Conservation (phyloP, 2,113 vertebrate genomes). For the Phalacrocorax pelagicus region DNA sequence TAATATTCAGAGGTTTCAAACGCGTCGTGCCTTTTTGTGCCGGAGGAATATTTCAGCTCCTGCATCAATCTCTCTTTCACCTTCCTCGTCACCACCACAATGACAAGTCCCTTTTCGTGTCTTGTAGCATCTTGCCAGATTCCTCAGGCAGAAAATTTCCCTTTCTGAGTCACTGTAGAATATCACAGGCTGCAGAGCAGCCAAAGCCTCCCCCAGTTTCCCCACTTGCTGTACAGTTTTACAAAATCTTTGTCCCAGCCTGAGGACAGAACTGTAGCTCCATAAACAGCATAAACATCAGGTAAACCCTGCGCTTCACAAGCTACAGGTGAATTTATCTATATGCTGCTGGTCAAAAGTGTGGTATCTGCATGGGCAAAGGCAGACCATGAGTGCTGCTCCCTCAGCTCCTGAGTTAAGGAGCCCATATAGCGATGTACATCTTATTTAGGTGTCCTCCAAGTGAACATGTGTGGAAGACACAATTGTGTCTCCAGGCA, state of each 20-base stretch:
- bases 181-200: neutral
- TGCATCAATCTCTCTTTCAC: constrained; percentile 12
- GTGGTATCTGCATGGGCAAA: neutral
- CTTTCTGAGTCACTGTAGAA: constrained; percentile 42
- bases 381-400: neutral
- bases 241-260: neutral
- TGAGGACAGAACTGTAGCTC: neutral
- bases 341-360: neutral
- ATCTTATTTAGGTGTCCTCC: neutral
- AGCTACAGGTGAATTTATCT: neutral
- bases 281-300: neutral
- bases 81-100: neutral
- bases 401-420: neutral
- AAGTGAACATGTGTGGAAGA: neutral
- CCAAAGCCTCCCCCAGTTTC: neutral
- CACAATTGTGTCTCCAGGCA: accelerated
- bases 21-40: neutral
- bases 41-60: neutral
- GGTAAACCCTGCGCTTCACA: neutral
- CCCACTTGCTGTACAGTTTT: neutral
- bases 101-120: neutral
- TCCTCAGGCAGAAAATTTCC: constrained; percentile 9
- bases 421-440: neutral
- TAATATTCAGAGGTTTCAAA: neutral
- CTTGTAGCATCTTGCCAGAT: constrained; percentile 14